Conservation (phyloP, 2,113 vertebrate genomes). For the Pogona vitticeps region DNA sequence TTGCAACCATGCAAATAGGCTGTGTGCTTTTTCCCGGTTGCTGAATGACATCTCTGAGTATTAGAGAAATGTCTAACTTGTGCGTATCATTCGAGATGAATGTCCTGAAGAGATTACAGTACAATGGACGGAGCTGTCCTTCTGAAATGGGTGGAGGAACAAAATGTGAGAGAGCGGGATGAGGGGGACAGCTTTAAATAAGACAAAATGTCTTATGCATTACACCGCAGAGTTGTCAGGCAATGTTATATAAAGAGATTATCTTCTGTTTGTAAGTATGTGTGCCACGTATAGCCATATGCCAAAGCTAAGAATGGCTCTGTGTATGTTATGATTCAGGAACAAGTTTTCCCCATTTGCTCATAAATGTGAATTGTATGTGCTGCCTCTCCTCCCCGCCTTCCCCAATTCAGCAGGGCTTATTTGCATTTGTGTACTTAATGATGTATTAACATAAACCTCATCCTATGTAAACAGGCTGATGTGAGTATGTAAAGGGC, state of each 20-base stretch:
- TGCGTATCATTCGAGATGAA: background rate
- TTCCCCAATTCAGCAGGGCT: background rate
- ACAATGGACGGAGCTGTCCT: background rate
- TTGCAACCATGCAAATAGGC: background rate
- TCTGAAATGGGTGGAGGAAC: background rate
- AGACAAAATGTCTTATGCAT: background rate
- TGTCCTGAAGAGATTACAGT: background rate
- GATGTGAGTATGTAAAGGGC: too few relatives aligned
- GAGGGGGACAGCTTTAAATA: background rate
- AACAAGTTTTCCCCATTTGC: background rate
- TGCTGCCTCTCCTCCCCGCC: background rate
- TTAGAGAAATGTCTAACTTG: background rate
- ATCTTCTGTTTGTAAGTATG: too few relatives aligned
- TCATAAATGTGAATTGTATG: background rate
- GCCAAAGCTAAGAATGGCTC: too few relatives aligned
- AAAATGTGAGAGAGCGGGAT: background rate
- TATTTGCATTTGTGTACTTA: background rate
- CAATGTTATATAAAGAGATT: background rate
- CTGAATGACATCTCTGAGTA: background rate
- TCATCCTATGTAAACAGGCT: background rate
- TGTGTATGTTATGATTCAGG: background rate
- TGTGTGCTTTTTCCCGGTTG: background rate
- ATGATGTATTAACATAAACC: background rate
- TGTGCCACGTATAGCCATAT: background rate
- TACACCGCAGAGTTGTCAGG: background rate